These are phyloP conservation scores for Trilocha varians DNA, from an alignment of 2,888 invertebrate species.

Conservation along the genomic window DNA sequence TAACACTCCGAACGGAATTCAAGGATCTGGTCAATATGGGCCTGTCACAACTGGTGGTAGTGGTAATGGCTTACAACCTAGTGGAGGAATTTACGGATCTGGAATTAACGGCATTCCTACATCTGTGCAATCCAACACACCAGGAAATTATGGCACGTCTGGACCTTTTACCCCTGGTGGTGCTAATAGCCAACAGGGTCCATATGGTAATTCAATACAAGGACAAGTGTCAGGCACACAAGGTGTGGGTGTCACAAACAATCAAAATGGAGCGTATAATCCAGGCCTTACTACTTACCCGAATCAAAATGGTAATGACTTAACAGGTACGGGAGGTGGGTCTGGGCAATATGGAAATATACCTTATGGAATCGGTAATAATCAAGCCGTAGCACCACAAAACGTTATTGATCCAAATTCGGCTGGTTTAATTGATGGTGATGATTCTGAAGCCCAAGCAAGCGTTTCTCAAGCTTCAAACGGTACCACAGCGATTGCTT, in stretches of 20 bases:
- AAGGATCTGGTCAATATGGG: neutral
- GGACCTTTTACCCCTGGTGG: neutral
- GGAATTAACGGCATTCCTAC: neutral
- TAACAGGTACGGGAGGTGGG: slow-evolving; percentile 3
- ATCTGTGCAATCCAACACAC: neutral
- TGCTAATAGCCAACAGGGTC: neutral
- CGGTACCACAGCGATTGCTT: slow-evolving; percentile 83
- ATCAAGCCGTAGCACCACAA: slow-evolving; percentile 45
- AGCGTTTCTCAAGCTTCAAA: slow-evolving; percentile 70
- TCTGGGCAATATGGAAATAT: slow-evolving; percentile 7
- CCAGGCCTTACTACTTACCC: slow-evolving; percentile 3
- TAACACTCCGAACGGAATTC: neutral
- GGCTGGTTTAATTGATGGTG: slow-evolving; percentile 63
- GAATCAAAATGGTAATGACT: slow-evolving; percentile 3
- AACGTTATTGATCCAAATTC: slow-evolving; percentile 54
- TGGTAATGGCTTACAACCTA: neutral
- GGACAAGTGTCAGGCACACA: neutral
- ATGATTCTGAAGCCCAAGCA: slow-evolving; percentile 83
- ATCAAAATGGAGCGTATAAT: slow-evolving; percentile 6
- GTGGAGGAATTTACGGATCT: neutral
- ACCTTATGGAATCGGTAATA: slow-evolving; percentile 13
- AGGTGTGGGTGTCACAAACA: neutral
- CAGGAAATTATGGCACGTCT: neutral
- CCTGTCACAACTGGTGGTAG: too few species aligned
- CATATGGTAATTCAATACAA: neutral